These are phyloP conservation scores for Drosophila biarmipes DNA, from an alignment of 1,140 invertebrate genomes.

Conservation along the genomic window DNA sequence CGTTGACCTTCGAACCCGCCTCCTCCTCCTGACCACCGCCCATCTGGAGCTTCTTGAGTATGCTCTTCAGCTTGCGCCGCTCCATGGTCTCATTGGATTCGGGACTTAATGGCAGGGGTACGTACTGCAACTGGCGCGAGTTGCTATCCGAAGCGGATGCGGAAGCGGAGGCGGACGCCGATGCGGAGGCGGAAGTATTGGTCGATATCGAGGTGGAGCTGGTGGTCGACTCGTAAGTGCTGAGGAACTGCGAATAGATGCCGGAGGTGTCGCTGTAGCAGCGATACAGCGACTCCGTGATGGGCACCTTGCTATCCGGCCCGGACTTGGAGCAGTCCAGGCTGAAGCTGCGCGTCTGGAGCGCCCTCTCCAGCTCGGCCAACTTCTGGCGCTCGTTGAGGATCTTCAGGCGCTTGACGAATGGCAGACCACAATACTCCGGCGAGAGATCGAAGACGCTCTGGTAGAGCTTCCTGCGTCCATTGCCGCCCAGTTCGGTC, in stretches of 20 bases:
- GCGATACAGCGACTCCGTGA: conserved; percentile 87
- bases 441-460: conserved; percentile 95
- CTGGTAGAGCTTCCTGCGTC: conserved; percentile 64
- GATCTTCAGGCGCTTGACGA: conserved; percentile 95
- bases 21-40: conserved; percentile 86
- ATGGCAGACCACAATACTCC: conserved; percentile 93
- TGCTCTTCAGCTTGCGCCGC: conserved; percentile 92
- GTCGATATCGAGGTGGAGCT: conserved; percentile 66
- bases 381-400: conserved; percentile 94
- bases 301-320: conserved; percentile 85
- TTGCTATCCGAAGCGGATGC: conserved; percentile 57
- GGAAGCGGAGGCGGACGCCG: conserved; percentile 22
- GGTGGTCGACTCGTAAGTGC: conserved; percentile 74
- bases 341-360: conserved; percentile 90
- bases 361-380: conserved; percentile 90
- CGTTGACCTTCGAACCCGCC: conserved; percentile 73
- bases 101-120: conserved; percentile 86
- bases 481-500: conserved; percentile 18
- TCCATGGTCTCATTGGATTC: conserved; percentile 94
- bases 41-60: conserved; percentile 90
- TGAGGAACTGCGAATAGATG: conserved; percentile 79
- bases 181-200: conserved; percentile 53
- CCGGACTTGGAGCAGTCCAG: conserved; percentile 89
- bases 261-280: conserved; percentile 87
- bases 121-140: conserved; percentile 81